Percentiles rank a stretch among this genome's conserved stretches.
phyloP scores from a whole-genome alignment of 2,113 vertebrate species.

The Suricata suricatta region DNA sequence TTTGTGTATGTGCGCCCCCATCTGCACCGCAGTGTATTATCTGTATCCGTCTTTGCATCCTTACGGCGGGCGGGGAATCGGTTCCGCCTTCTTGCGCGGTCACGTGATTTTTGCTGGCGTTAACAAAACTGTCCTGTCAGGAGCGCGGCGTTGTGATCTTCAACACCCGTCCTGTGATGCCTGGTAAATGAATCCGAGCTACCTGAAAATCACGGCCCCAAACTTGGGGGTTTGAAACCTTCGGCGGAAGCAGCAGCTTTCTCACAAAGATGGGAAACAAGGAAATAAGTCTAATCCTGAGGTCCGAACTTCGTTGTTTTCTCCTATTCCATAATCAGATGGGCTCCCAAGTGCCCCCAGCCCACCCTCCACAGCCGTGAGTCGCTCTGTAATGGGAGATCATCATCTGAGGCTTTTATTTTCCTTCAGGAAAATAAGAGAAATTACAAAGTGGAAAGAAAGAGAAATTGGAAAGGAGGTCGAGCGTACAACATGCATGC shows the following conservation, averaged over 20 bases:
- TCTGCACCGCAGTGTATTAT: rapidly evolving
- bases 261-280: neutral
- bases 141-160: rapidly evolving
- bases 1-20: rapidly evolving
- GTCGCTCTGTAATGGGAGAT: neutral
- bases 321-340: neutral
- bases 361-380: rapidly evolving
- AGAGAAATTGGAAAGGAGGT: neutral
- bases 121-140: rapidly evolving
- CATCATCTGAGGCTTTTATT: neutral
- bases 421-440: neutral
- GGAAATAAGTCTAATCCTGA: neutral
- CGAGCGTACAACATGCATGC: neutral
- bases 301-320: neutral
- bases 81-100: too few relatives aligned
- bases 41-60: rapidly evolving
- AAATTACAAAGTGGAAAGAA: too few relatives aligned
- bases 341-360: too few relatives aligned
- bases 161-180: rapidly evolving
- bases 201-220: neutral
- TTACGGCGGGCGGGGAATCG: rapidly evolving
- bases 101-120: rapidly evolving
- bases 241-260: rapidly evolving
- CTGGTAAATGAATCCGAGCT: neutral
- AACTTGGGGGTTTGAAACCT: neutral